phyloP scores from a whole-genome alignment of 2,888 invertebrate species.

The Cerastis leucographa region DNA sequence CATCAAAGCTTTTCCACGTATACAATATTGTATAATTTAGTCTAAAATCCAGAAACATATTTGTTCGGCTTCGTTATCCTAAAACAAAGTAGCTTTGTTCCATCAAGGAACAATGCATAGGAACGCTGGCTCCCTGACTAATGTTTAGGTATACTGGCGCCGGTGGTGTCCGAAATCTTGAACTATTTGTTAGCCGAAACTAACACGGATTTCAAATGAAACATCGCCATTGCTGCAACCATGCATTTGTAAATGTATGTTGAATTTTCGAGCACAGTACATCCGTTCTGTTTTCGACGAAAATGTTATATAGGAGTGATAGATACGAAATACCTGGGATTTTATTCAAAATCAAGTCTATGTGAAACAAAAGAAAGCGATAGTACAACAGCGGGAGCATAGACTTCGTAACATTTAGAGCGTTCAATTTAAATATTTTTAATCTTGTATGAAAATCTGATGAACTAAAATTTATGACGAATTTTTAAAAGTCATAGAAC shows the following conservation, averaged over 20 bases:
- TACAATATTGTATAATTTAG: neutral
- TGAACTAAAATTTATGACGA: no score
- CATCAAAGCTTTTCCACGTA: neutral
- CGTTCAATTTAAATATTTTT: no score
- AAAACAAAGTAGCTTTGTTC: conserved; percentile 12
- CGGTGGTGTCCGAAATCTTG: conserved; percentile 68
- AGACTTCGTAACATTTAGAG: no score
- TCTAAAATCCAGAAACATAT: conserved; percentile 6
- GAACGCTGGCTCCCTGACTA: conserved; percentile 66
- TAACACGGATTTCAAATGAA: conserved; percentile 61
- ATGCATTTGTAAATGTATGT: conserved; percentile 30
- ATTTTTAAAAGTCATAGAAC: no score
- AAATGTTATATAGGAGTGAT: conserved; percentile 1
- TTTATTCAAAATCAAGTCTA: neutral
- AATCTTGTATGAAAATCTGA: no score
- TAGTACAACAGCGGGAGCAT: no score
- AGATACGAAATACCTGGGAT: neutral
- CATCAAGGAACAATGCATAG: conserved; percentile 24
- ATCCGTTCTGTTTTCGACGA: conserved; percentile 9
- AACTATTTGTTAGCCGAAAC: conserved; percentile 69
- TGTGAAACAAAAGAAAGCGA: no score
- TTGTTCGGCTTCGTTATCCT: neutral
- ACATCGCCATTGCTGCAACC: conserved; percentile 48
- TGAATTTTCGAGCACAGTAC: neutral
- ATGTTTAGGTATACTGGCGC: conserved; percentile 68